Evolutionary conservation across 2,888 invertebrate genomes (phyloP).

Genomic region (Spilarctia lutea): DNA sequence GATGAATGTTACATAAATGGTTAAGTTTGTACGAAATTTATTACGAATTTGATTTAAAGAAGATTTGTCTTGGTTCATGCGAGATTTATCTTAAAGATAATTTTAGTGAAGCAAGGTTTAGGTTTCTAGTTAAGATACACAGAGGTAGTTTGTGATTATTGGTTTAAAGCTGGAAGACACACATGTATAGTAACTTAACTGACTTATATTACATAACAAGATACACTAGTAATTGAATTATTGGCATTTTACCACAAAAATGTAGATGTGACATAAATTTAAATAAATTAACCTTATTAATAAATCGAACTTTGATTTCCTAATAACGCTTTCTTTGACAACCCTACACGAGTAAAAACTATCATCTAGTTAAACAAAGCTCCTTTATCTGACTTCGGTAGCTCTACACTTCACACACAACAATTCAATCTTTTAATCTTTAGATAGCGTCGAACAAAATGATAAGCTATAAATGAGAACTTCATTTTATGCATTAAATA

Average conservation of each 20-base stretch:
- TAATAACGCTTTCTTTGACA: constrained; percentile 4
- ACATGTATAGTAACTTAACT: too few relatives aligned
- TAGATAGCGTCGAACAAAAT: constrained; percentile 55
- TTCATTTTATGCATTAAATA: constrained; percentile 58
- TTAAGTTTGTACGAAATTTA: background rate
- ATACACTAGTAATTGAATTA: background rate
- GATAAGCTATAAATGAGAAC: constrained; percentile 56
- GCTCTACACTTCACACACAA: constrained; percentile 55
- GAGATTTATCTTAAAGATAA: background rate
- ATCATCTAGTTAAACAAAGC: constrained; percentile 19
- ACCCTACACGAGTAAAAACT: constrained; percentile 5
- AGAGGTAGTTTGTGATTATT: too few relatives aligned
- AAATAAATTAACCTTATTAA: background rate
- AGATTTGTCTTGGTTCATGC: background rate
- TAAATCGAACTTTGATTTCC: background rate
- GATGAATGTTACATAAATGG: constrained; percentile 29
- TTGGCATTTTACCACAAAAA: background rate
- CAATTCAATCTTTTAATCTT: constrained; percentile 48
- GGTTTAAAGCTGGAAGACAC: background rate
- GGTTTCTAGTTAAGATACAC: background rate
- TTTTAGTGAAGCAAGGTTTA: background rate
- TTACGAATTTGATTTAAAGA: background rate
- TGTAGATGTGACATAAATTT: background rate
- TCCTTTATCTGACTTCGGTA: constrained; percentile 56
- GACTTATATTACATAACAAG: background rate